Percentiles rank a stretch among this genome's conserved stretches.
Conservation (phyloP, 2,113 vertebrate genomes). For the Cottus gobio region DNA sequence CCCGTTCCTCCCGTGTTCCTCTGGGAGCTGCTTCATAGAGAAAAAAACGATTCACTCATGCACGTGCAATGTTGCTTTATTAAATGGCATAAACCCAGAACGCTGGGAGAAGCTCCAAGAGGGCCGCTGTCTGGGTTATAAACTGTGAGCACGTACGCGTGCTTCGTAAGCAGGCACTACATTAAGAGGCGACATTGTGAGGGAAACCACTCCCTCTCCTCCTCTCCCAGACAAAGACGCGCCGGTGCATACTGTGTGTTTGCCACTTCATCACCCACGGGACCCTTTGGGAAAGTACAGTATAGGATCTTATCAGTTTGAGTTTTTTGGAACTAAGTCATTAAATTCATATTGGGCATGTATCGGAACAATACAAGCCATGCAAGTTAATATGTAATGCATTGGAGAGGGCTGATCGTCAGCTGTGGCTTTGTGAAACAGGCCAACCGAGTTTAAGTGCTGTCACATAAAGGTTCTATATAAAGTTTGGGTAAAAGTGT, state of each 20-base stretch:
- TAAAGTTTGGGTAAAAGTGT: background rate
- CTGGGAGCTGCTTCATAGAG: constrained; percentile 40
- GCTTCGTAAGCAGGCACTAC: background rate
- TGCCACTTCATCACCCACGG: background rate
- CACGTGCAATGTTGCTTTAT: constrained; percentile 17
- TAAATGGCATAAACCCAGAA: constrained; percentile 21
- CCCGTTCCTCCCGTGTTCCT: constrained; percentile 31
- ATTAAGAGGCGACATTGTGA: background rate
- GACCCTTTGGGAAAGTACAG: background rate
- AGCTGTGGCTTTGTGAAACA: no score
- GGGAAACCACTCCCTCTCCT: background rate
- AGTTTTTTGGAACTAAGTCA: background rate
- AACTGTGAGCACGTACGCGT: background rate
- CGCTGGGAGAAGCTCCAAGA: constrained; percentile 6
- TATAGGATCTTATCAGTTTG: background rate
- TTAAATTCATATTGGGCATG: no score
- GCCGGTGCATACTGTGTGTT: background rate
- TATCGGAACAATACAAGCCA: background rate
- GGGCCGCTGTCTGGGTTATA: constrained; percentile 24
- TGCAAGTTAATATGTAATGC: background rate
- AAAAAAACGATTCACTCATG: constrained; percentile 56
- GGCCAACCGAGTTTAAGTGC: background rate
- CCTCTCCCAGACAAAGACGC: background rate
- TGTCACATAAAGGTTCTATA: background rate
- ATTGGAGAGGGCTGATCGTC: background rate